Conservation (phyloP, 2,113 vertebrate genomes). For the Eudorcas thomsonii region DNA sequence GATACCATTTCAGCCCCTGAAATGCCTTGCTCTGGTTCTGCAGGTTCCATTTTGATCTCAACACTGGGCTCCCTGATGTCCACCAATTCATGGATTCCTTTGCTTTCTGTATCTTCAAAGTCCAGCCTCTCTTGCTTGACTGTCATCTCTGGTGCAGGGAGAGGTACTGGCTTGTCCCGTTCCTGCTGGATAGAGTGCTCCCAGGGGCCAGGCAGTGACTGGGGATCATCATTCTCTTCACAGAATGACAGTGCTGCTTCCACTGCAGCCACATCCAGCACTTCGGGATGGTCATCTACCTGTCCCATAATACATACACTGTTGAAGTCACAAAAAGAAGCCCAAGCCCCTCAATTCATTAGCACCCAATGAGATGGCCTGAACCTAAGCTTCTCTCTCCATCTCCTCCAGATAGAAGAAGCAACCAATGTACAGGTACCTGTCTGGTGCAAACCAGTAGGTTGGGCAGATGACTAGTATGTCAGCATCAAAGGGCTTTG, state of each 20-base stretch:
- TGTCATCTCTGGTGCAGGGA: constrained; percentile 81
- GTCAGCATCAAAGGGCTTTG: background rate
- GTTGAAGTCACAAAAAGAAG: constrained; percentile 37
- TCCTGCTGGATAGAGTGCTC: constrained; percentile 86
- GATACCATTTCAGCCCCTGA: constrained; percentile 74
- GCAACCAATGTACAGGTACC: background rate
- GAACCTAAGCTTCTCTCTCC: constrained; percentile 34
- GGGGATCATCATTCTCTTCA: constrained; percentile 92
- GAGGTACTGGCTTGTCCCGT: constrained; percentile 79
- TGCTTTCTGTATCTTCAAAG: constrained; percentile 82
- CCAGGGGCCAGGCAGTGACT: constrained; percentile 93
- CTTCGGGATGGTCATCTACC: constrained; percentile 96
- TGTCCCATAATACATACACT: constrained; percentile 76
- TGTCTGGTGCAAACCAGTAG: constrained; percentile 12
- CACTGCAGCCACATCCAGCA: constrained; percentile 95
- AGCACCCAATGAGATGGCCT: constrained; percentile 24
- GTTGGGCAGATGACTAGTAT: background rate
- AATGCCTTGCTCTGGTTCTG: constrained; percentile 80
- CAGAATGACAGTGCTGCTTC: constrained; percentile 97
- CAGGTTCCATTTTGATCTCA: constrained; percentile 83
- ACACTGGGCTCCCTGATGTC: constrained; percentile 78
- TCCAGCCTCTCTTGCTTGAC: constrained; percentile 84
- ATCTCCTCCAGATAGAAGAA: background rate
- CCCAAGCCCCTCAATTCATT: background rate
- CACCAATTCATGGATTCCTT: constrained; percentile 82